Conservation (phyloP, 2,797 vertebrate species). For the Sus cebifrons region DNA sequence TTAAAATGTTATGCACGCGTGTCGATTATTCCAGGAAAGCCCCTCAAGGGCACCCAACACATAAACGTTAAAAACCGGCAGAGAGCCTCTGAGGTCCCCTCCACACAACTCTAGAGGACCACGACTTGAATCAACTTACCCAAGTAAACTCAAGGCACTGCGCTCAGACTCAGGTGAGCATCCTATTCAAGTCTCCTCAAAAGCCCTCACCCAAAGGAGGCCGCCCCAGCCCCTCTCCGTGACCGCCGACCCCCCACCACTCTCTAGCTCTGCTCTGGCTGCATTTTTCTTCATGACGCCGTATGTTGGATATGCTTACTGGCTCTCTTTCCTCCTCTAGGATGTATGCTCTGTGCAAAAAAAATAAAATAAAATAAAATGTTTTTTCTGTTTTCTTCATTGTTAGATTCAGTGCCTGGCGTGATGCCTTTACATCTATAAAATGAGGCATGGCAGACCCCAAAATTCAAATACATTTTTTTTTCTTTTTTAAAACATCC, state of each 20-base stretch:
- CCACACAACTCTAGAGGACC: not conserved
- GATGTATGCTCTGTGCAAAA: not conserved
- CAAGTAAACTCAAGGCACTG: not conserved
- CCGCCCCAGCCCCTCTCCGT: not conserved
- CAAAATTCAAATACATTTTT: constrained; percentile 49
- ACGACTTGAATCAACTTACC: constrained; percentile 10
- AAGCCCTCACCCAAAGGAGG: not conserved
- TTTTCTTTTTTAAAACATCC: not conserved
- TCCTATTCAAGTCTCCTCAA: not conserved
- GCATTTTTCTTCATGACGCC: not conserved
- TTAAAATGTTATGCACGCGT: not conserved
- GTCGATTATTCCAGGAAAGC: not conserved
- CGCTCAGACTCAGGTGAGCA: not conserved
- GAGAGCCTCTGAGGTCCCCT: not conserved
- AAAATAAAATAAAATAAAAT: too few relatives aligned
- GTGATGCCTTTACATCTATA: constrained; percentile 10
- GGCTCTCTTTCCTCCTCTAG: not conserved
- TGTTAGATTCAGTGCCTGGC: constrained; percentile 25
- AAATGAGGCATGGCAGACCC: constrained; percentile 37
- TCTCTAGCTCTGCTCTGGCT: not conserved
- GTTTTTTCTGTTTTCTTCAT: not conserved
- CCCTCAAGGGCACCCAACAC: not conserved
- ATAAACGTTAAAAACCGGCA: constrained; percentile 11
- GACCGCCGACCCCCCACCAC: not conserved
- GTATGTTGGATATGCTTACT: not conserved